Evolutionary conservation across 2,797 vertebrate genomes (phyloP).

Genomic region (Potorous gilbertii): DNA sequence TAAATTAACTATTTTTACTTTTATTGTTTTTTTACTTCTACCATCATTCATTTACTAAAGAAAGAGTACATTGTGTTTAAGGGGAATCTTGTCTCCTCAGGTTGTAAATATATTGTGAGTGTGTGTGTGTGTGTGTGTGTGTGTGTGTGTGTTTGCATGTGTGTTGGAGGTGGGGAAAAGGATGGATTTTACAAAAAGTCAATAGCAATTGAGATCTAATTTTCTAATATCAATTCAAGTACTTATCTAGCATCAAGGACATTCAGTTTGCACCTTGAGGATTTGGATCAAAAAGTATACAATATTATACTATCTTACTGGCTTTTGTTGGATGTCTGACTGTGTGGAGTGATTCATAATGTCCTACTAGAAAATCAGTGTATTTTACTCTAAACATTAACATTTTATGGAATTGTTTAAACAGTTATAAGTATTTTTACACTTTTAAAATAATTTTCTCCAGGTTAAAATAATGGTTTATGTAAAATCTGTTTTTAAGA

Average conservation of each 20-base stretch:
- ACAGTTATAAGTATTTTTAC: neutral
- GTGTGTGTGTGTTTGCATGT: neutral
- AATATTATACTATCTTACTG: neutral
- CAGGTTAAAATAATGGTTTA: neutral
- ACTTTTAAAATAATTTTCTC: neutral
- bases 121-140: too few species aligned
- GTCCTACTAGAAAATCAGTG: too few species aligned
- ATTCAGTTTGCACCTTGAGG: neutral
- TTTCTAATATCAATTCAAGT: neutral
- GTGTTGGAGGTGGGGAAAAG: neutral
- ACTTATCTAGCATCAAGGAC: neutral
- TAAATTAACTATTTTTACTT: neutral
- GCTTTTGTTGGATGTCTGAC: neutral
- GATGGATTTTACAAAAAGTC: too few species aligned
- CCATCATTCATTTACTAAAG: neutral
- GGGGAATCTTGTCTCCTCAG: neutral
- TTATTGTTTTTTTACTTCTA: neutral
- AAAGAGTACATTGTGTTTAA: neutral
- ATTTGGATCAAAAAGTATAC: neutral
- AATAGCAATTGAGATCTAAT: neutral
- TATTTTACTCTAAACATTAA: neutral
- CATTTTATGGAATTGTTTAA: neutral
- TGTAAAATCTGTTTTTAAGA: neutral
- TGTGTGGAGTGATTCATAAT: neutral
- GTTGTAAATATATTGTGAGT: neutral